These are phyloP conservation scores for Bergia puertoricense DNA, from an alignment of 92 coral and sea anemone species.

Conservation along the genomic window DNA sequence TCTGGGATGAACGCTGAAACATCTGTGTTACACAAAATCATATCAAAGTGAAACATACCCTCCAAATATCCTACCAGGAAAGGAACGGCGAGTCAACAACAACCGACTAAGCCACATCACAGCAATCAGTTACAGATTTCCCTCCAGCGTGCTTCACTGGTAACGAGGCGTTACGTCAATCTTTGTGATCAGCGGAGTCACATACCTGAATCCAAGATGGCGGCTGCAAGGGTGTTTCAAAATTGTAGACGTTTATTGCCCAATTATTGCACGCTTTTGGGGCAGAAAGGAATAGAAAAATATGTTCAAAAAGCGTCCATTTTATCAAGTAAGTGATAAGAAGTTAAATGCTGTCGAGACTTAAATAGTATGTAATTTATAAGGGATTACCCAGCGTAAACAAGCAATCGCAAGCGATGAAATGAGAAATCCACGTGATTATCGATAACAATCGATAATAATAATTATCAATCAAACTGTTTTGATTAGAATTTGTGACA, in stretches of 20 bases:
- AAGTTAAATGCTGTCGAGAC: not conserved
- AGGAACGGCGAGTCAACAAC: conserved; percentile 60
- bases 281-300: conserved; percentile 5
- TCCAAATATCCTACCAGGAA: conserved; percentile 80
- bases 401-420: not conserved
- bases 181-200: conserved; percentile 37
- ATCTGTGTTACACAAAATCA: too few species aligned
- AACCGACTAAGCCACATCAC: conserved; percentile 78
- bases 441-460: not conserved
- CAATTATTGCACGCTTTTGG: not conserved
- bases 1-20: too few species aligned
- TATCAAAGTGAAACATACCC: conserved; percentile 58
- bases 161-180: not conserved
- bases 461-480: too few species aligned
- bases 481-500: too few species aligned
- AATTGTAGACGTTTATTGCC: not conserved
- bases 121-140: too few species aligned
- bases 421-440: not conserved
- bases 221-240: conserved; percentile 46
- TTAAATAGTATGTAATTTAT: not conserved
- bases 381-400: too few species aligned
- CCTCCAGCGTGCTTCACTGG: not conserved
- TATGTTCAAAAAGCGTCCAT: not conserved
- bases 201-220: conserved; percentile 59
- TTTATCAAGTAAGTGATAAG: conserved; percentile 20